A percentile compares a stretch with the other conserved stretches of the same genome.
phyloP scores from a whole-genome alignment of 2,797 vertebrate genomes.

The Smutsia temminckii region DNA sequence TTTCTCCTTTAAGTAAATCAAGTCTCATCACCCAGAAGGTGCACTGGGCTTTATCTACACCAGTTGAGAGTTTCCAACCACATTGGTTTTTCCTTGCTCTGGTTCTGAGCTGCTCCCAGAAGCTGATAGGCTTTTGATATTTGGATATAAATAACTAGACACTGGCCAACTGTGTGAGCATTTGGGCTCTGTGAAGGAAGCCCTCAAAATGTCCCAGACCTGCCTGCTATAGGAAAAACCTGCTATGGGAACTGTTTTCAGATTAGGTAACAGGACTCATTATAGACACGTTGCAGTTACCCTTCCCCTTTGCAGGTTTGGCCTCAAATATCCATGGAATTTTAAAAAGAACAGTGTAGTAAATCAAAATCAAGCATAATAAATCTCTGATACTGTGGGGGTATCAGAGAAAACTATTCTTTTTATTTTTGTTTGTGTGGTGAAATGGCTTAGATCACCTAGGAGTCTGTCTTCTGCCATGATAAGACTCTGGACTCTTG shows the following conservation, averaged over 20 bases:
- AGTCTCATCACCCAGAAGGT: not conserved
- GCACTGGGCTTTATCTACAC: not conserved
- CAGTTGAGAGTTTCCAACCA: not conserved
- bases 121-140: not conserved
- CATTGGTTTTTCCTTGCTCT: not conserved
- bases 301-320: not conserved
- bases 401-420: slow-evolving; percentile 18
- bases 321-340: not conserved
- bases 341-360: not conserved
- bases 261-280: not conserved
- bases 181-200: not conserved
- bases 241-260: not conserved
- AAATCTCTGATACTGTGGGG: not conserved
- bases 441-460: not conserved
- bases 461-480: slow-evolving; percentile 31
- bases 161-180: not conserved
- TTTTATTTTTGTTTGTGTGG: slow-evolving; percentile 55
- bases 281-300: not conserved
- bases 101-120: not conserved
- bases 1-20: not conserved
- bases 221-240: not conserved
- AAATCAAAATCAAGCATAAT: not conserved
- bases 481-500: slow-evolving; percentile 35
- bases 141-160: slow-evolving; percentile 11
- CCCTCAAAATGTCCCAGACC: not conserved